These are phyloP conservation scores for Aphidoletes aphidimyza DNA, from an alignment of 2,888 invertebrate genomes.

Conservation along the genomic window DNA sequence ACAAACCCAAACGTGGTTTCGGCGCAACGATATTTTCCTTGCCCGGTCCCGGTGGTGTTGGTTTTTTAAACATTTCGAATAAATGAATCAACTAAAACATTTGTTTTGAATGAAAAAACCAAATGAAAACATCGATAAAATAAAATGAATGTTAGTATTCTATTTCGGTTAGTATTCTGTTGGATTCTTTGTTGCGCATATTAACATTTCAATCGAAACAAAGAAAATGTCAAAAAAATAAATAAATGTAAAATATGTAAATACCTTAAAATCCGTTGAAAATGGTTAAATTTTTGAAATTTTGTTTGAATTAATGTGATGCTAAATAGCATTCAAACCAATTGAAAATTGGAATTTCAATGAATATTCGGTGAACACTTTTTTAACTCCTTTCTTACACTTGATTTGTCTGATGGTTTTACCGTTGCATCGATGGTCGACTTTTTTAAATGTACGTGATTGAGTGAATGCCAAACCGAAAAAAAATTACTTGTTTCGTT, in stretches of 20 bases:
- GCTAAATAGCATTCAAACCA: neutral
- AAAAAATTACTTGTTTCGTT: neutral
- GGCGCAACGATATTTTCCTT: slow-evolving; percentile 1
- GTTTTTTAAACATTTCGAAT: slow-evolving; percentile 25
- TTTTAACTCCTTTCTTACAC: neutral
- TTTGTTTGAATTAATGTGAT: neutral
- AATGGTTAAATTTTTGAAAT: neutral
- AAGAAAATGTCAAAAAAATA: neutral
- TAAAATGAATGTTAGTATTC: too few species aligned
- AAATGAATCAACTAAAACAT: neutral
- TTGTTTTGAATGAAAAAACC: neutral
- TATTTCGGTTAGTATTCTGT: too few species aligned
- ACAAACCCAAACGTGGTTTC: neutral
- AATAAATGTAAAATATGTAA: too few species aligned
- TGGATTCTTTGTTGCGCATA: neutral
- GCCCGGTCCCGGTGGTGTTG: neutral
- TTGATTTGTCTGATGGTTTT: slow-evolving; percentile 33
- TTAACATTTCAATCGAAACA: neutral
- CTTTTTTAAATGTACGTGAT: slow-evolving; percentile 2
- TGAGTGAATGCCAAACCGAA: slow-evolving; percentile 38
- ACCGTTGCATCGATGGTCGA: neutral
- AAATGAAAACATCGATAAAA: neutral
- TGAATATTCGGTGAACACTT: neutral
- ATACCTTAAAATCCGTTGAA: neutral
- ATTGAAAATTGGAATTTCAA: neutral